These are phyloP conservation scores for Apodemia zela DNA, from an alignment of 2,888 invertebrate genomes.

Conservation along the genomic window DNA sequence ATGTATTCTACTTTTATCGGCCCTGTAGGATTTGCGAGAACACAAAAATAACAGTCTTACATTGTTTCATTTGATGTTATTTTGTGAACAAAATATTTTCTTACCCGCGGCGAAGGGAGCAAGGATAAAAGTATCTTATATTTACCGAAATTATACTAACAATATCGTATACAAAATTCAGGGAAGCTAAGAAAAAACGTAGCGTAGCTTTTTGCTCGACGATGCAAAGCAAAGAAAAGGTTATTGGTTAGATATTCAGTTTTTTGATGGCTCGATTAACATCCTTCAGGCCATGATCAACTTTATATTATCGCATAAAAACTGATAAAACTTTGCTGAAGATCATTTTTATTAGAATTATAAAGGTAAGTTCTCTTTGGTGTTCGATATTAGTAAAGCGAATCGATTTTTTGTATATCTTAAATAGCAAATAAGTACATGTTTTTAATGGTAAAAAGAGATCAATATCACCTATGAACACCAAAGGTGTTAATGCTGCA, in stretches of 20 bases:
- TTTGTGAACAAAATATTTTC: constrained; percentile 16
- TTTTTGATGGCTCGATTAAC: constrained; percentile 1
- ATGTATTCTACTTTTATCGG: constrained; percentile 7
- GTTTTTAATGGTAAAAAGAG: too few relatives aligned
- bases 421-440: too few relatives aligned
- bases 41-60: constrained; percentile 15
- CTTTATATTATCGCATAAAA: background rate
- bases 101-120: constrained; percentile 5
- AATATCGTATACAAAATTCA: constrained; percentile 8
- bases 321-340: background rate
- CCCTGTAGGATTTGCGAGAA: constrained; percentile 2
- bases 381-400: background rate
- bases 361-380: background rate
- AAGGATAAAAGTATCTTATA: constrained; percentile 11
- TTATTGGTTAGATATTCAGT: background rate
- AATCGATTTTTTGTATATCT: background rate
- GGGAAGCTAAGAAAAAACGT: background rate
- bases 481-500: too few relatives aligned
- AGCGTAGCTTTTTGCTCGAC: background rate
- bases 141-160: constrained; percentile 14
- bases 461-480: too few relatives aligned
- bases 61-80: constrained; percentile 8
- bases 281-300: background rate
- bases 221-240: constrained; percentile 5
- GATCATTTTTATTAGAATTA: background rate